Evolutionary conservation across 2,113 vertebrate genomes (phyloP).

Genomic region (Pelmatolapia mariae): DNA sequence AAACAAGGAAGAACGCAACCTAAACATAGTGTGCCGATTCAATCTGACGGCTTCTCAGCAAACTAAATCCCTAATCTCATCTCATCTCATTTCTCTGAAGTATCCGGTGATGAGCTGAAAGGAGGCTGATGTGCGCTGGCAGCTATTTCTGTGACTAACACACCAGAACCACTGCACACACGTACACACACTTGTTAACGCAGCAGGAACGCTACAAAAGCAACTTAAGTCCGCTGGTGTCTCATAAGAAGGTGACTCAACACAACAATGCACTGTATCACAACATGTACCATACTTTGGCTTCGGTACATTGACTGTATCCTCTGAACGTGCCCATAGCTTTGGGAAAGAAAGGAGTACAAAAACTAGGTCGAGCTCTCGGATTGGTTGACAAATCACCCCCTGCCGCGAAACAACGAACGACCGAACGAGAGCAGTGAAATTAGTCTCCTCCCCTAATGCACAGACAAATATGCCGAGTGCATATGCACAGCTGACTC

Average conservation of each 20-base stretch:
- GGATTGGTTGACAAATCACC: constrained; percentile 36
- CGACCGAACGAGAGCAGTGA: not conserved
- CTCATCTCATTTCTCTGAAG: constrained; percentile 44
- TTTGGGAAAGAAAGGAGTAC: not conserved
- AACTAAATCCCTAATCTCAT: constrained; percentile 60
- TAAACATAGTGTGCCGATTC: constrained; percentile 33
- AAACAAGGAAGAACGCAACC: not conserved
- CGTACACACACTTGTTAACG: not conserved
- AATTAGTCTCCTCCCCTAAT: not conserved
- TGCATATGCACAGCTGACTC: not conserved
- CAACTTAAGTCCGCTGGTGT: not conserved
- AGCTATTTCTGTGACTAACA: constrained; percentile 41
- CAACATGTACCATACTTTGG: not conserved
- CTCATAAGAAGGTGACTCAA: not conserved
- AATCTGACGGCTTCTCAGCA: constrained; percentile 36
- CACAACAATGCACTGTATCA: not conserved
- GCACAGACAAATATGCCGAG: not conserved
- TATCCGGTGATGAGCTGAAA: constrained; percentile 55
- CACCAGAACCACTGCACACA: not conserved
- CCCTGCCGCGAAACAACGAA: not conserved
- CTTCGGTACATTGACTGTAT: not conserved
- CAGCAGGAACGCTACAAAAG: not conserved
- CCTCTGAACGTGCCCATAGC: not conserved
- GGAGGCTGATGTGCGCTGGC: constrained; percentile 37
- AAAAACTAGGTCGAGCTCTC: constrained; percentile 18